These are phyloP conservation scores for Probosciger aterrimus DNA, from an alignment of 2,113 vertebrate genomes.

Conservation along the genomic window DNA sequence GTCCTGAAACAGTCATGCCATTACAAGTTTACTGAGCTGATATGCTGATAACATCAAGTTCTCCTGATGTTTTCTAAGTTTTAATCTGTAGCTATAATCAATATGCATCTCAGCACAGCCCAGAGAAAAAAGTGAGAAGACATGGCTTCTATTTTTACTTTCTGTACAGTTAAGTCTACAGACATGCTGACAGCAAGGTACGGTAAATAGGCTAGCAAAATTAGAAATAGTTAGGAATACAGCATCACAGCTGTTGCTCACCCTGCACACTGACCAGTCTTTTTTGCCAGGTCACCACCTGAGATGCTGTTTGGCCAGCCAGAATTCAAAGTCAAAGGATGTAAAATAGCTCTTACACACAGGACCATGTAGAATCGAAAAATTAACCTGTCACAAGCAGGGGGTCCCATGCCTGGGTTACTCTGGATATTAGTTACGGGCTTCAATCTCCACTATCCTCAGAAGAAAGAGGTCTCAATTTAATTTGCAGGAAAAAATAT, in stretches of 20 bases:
- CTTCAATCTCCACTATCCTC: neutral
- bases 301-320: neutral
- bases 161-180: neutral
- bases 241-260: neutral
- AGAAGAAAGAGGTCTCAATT: neutral
- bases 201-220: neutral
- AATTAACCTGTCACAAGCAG: fast-evolving
- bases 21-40: neutral
- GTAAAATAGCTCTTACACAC: neutral
- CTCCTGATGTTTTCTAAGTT: neutral
- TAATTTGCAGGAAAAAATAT: neutral
- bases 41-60: neutral
- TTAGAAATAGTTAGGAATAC: neutral
- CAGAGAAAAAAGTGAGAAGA: neutral
- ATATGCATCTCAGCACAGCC: neutral
- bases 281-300: neutral
- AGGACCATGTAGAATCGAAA: neutral
- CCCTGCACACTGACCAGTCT: no score
- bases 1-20: neutral
- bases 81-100: neutral
- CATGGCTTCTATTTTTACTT: neutral
- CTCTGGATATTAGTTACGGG: neutral
- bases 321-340: neutral
- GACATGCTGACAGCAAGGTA: neutral
- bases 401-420: neutral